Base-by-base conservation (phyloP, 1,140 invertebrate genomes). In the Phthorimaea operculella region DNA sequence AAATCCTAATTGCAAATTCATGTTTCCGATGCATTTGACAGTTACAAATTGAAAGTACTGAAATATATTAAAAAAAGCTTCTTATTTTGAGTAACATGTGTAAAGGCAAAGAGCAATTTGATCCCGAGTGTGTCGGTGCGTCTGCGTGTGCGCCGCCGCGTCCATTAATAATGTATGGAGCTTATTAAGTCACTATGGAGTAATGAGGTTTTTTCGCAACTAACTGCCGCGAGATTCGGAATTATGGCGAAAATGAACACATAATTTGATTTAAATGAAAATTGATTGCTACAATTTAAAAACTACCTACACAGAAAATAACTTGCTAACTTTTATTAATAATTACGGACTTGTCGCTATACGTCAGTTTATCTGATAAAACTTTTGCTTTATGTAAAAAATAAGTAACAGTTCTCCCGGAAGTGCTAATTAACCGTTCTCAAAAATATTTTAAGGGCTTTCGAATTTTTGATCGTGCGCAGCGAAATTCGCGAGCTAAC, bases 401-500 rank as follows among this genome's bases (percentile, higher is more conserved):
- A 39, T 39, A 39, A 39, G n/a, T 28, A 39, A 39, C 36, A 39
- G 36, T 39, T 34, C 36, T 39, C 36, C 44, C 44, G 44, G 44
- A 47, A 47, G 44, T 47, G 16, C 44, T 47, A 47, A 47, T 47
- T 47, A 47, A 47, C 12, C 16, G 44, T 47, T 47, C n/a, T 17
- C 44, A 17, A 47, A 47, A 47, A 16, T 47, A 47, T 17, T 16
- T 39, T 17, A 47, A 47, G 44, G 44, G 14, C 44, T 47, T 47
- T 47, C 44, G 16, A 47, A 17, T 47, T 17, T 17, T 47, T 47
- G 44, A 47, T 47, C 16, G 44, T 47, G 44, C n/a, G 44, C 44
- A 17, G 44, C 44, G n/a, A 47, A 58, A 64, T 59, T 52, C 33
- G 55, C 39, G 49, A 61, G 48, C 54, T 70, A 68, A 72, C 62